Evolutionary conservation across 1,140 invertebrate genomes (phyloP).

Genomic region (Drosophila nikananu): DNA sequence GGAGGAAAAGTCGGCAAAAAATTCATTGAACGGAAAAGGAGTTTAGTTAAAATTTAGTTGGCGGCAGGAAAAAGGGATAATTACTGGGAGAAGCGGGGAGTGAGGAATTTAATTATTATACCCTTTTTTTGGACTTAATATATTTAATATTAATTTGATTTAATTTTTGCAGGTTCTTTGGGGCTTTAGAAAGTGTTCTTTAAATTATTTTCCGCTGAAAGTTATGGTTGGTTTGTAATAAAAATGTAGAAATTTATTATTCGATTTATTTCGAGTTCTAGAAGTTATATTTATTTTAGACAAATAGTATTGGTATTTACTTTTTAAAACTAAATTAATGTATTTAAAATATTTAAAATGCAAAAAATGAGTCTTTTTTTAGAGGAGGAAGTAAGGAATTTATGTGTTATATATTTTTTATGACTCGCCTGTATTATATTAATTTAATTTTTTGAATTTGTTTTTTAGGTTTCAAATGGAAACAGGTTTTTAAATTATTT

Average conservation of each 20-base stretch:
- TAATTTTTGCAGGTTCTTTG: background rate
- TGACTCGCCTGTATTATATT: too few relatives aligned
- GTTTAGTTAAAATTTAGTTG: slow-evolving; percentile 14
- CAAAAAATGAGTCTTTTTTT: too few relatives aligned
- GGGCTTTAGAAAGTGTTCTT: background rate
- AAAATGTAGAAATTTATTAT: background rate
- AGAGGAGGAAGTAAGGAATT: too few relatives aligned
- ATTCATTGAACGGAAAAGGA: slow-evolving; percentile 40
- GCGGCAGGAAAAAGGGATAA: background rate
- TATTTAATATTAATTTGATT: background rate
- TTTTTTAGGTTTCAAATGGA: too few relatives aligned
- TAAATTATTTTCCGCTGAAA: background rate
- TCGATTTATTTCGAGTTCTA: too few relatives aligned
- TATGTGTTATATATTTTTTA: too few relatives aligned
- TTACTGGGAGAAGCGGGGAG: background rate
- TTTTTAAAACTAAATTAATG: too few relatives aligned
- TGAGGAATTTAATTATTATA: background rate
- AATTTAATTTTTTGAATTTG: too few relatives aligned
- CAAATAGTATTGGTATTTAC: too few relatives aligned
- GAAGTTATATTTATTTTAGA: too few relatives aligned
- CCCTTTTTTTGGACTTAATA: background rate
- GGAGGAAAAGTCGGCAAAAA: slow-evolving; percentile 24
- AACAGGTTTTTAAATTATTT: too few relatives aligned
- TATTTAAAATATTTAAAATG: too few relatives aligned
- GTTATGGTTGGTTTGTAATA: background rate